These are phyloP conservation scores for Deroptyus accipitrinus DNA, from an alignment of 2,113 vertebrate species.

Conservation along the genomic window DNA sequence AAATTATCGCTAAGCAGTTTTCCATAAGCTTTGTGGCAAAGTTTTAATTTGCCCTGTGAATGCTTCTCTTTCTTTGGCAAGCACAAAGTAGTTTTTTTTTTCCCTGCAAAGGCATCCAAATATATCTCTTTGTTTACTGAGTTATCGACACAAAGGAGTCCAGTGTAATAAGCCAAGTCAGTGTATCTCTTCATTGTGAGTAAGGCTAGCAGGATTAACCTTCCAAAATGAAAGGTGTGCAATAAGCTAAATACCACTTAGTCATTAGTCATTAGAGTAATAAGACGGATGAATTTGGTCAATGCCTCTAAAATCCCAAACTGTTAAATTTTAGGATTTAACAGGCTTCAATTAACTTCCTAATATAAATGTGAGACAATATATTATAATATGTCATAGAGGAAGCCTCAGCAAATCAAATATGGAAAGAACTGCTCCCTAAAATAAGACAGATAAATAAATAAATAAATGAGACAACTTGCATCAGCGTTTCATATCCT, in stretches of 20 bases:
- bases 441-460: not conserved
- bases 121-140: not conserved
- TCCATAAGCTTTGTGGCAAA: not conserved
- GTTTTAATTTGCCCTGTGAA: not conserved
- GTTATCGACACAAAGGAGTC: not conserved
- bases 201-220: slow-evolving; percentile 5
- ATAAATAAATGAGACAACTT: not conserved
- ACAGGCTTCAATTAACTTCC: not conserved
- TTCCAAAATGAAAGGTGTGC: slow-evolving; percentile 27
- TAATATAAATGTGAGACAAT: not conserved
- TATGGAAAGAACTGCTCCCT: not conserved
- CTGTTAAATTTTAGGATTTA: not conserved
- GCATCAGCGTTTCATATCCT: not conserved
- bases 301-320: not conserved
- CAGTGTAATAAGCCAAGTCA: not conserved
- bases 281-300: not conserved
- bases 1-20: slow-evolving; percentile 6
- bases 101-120: not conserved
- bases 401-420: not conserved
- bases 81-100: not conserved
- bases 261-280: not conserved
- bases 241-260: slow-evolving; percentile 8
- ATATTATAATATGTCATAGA: not conserved
- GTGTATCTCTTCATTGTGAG: not conserved
- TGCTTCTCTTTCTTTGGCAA: slow-evolving; percentile 5